Percentiles rank a stretch among this genome's conserved stretches.
These are phyloP conservation scores for Anas flavirostris DNA, from an alignment of 2,797 vertebrate genomes.

Conservation along the genomic window DNA sequence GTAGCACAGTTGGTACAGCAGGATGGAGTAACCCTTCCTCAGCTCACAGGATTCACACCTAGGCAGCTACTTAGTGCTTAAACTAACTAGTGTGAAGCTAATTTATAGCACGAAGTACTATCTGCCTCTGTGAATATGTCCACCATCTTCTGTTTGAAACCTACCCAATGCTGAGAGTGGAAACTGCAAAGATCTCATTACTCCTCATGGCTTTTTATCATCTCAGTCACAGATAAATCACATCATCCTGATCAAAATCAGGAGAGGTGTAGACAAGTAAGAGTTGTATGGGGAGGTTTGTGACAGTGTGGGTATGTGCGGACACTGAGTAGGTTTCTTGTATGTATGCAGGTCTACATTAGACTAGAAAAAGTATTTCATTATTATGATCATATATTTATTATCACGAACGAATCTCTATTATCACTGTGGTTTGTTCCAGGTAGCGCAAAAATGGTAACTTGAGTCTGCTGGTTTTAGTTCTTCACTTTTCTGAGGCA, in stretches of 20 bases:
- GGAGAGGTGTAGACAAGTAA: background rate
- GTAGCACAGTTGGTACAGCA: accelerated
- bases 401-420: background rate
- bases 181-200: background rate
- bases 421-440: background rate
- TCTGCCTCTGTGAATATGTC: accelerated
- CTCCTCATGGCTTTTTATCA: background rate
- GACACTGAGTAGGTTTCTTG: background rate
- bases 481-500: background rate
- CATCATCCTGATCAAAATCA: background rate
- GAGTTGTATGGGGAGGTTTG: background rate
- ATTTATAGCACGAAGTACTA: background rate
- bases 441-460: background rate
- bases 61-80: too few relatives aligned
- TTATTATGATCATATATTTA: background rate
- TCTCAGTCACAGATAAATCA: background rate
- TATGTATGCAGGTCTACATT: background rate
- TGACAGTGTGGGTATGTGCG: background rate
- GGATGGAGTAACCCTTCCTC: background rate
- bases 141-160: background rate
- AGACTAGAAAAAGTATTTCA: background rate
- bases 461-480: background rate
- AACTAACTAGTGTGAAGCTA: background rate
- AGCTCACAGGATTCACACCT: accelerated
- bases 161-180: background rate